These are phyloP conservation scores for Saccopteryx leptura DNA, from an alignment of 2,113 vertebrate species.

Conservation along the genomic window DNA sequence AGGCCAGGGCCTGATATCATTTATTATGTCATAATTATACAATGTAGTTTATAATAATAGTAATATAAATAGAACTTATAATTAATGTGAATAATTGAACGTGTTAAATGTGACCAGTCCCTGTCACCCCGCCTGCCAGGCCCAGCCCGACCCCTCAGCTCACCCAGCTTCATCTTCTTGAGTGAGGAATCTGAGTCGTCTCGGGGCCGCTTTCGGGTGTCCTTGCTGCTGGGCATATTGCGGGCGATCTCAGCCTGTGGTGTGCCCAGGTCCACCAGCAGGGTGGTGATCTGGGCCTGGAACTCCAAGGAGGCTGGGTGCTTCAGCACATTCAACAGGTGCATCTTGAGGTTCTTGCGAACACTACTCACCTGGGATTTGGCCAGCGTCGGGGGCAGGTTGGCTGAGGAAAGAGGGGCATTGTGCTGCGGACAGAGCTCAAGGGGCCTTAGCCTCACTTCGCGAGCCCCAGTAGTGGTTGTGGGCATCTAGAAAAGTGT, in stretches of 20 bases:
- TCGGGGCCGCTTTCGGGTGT: slow-evolving; percentile 92
- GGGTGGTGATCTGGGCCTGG: slow-evolving; percentile 95
- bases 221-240: slow-evolving; percentile 90
- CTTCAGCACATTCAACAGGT: slow-evolving; percentile 94
- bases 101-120: neutral
- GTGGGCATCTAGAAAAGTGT: neutral
- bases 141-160: slow-evolving; percentile 52
- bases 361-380: slow-evolving; percentile 99
- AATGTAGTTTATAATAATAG: neutral
- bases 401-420: slow-evolving; percentile 88
- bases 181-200: slow-evolving; percentile 91
- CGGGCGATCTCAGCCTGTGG: slow-evolving; percentile 94
- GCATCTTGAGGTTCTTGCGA: slow-evolving; percentile 97
- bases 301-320: slow-evolving; percentile 95
- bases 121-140: neutral
- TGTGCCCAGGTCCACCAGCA: slow-evolving; percentile 96
- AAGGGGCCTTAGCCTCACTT: neutral
- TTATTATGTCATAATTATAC: neutral
- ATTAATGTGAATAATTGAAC: neutral
- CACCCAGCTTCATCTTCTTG: slow-evolving; percentile 96
- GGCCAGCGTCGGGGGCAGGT: slow-evolving; percentile 95
- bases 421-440: neutral
- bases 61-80: neutral
- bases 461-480: neutral
- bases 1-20: neutral